Evolutionary conservation across 2,797 vertebrate genomes (phyloP).

Genomic region (Triplophysa yarkandensis): DNA sequence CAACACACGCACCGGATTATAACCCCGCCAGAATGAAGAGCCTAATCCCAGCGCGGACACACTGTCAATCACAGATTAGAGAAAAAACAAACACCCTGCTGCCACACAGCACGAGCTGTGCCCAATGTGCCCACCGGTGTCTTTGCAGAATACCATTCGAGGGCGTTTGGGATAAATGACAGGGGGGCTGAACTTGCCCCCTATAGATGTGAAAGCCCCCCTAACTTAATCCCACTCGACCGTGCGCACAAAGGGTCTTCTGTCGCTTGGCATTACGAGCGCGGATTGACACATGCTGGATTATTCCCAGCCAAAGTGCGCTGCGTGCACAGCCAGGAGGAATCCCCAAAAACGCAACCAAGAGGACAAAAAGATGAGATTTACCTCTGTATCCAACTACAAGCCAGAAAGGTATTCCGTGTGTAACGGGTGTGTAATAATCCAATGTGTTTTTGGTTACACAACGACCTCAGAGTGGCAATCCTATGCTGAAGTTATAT

Average conservation of each 20-base stretch:
- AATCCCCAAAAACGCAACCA: neutral
- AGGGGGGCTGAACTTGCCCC: conserved; percentile 33
- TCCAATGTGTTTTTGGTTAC: conserved; percentile 60
- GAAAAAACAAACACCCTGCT: conserved; percentile 68
- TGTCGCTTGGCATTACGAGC: neutral
- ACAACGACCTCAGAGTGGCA: conserved; percentile 57
- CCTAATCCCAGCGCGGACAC: conserved; percentile 73
- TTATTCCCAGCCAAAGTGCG: conserved; percentile 20
- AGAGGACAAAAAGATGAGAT: conserved; percentile 14
- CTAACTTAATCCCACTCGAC: conserved; percentile 39
- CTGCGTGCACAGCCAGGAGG: neutral
- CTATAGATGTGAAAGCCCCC: neutral
- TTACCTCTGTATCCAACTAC: conserved; percentile 72
- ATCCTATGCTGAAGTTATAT: conserved; percentile 67
- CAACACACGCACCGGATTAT: conserved; percentile 57
- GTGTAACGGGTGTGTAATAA: conserved; percentile 52
- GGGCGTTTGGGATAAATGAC: conserved; percentile 18
- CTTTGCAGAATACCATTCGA: conserved; percentile 22
- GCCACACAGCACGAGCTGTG: conserved; percentile 59
- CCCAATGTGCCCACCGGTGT: neutral
- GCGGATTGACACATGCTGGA: conserved; percentile 17
- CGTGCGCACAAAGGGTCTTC: neutral
- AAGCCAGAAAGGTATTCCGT: conserved; percentile 67
- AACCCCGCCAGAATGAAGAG: conserved; percentile 65
- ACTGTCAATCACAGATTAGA: conserved; percentile 79